A percentile compares a stretch with the other conserved stretches of the same genome.
Conservation (phyloP, 23 tunicate species). For the Halocynthia roretzi region DNA sequence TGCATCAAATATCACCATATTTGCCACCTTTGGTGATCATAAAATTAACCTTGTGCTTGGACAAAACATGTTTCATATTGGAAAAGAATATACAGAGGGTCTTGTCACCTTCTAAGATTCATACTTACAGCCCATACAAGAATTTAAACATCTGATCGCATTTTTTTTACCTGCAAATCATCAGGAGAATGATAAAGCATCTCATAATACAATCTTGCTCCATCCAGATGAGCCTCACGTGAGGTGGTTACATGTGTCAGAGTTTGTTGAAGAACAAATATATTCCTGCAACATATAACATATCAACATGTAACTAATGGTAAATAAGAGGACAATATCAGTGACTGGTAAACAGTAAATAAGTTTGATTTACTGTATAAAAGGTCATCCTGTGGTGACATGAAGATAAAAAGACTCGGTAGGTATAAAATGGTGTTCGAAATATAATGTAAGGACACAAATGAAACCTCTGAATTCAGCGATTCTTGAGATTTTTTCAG, state of each 20-base stretch:
- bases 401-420: neutral
- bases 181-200: slow-evolving; percentile 85
- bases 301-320: no score
- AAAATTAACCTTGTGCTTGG: no score
- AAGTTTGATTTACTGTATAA: neutral
- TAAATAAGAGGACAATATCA: neutral
- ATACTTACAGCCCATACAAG: no score
- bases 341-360: neutral
- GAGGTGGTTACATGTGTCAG: slow-evolving; percentile 87
- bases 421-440: neutral
- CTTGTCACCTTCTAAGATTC: no score
- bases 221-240: slow-evolving; percentile 83
- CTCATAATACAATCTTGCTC: slow-evolving; percentile 87
- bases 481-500: neutral
- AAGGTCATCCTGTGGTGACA: neutral
- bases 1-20: no score
- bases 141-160: no score
- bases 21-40: no score
- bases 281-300: slow-evolving; percentile 42
- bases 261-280: slow-evolving; percentile 80
- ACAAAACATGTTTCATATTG: no score
- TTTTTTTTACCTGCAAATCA: slow-evolving; percentile 41
- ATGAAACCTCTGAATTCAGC: neutral
- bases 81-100: no score
- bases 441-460: neutral